A percentile compares a stretch with the other conserved stretches of the same genome.
Evolutionary conservation across 2,888 invertebrate species (phyloP).

Genomic region (Acanthopleura granulata): DNA sequence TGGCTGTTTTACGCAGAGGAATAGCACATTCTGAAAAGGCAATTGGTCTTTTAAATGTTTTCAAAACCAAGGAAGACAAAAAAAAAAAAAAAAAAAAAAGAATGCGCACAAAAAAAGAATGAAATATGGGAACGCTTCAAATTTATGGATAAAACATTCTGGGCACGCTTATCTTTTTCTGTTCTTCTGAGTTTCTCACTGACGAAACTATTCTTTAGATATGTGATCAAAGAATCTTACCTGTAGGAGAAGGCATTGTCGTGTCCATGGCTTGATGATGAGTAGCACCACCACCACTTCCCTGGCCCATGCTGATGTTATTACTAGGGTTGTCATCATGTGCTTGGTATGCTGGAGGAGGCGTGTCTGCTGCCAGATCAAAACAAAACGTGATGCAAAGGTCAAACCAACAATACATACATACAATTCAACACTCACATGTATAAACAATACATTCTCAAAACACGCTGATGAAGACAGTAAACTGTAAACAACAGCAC

Average conservation of each 20-base stretch:
- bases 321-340: slow-evolving; percentile 77
- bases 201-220: too few species aligned
- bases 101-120: neutral
- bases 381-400: neutral
- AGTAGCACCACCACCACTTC: slow-evolving; percentile 26
- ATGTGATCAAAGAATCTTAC: neutral
- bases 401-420: neutral
- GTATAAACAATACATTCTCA: too few species aligned
- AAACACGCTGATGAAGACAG: too few species aligned
- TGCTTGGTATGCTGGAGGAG: slow-evolving; percentile 94
- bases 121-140: too few species aligned
- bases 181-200: too few species aligned
- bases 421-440: too few species aligned
- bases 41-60: neutral
- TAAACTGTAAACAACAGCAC: too few species aligned
- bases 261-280: slow-evolving; percentile 55
- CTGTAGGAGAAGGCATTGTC: slow-evolving; percentile 39
- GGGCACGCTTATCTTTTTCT: too few species aligned
- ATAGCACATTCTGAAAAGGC: slow-evolving; percentile 18
- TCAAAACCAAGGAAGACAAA: neutral
- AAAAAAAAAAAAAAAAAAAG: neutral
- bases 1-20: slow-evolving; percentile 19
- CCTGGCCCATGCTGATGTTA: slow-evolving; percentile 33
- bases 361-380: slow-evolving; percentile 80
- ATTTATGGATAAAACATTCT: too few species aligned